phyloP scores from a whole-genome alignment of 2,888 invertebrate species.

The Steinernema hermaphroditum region DNA sequence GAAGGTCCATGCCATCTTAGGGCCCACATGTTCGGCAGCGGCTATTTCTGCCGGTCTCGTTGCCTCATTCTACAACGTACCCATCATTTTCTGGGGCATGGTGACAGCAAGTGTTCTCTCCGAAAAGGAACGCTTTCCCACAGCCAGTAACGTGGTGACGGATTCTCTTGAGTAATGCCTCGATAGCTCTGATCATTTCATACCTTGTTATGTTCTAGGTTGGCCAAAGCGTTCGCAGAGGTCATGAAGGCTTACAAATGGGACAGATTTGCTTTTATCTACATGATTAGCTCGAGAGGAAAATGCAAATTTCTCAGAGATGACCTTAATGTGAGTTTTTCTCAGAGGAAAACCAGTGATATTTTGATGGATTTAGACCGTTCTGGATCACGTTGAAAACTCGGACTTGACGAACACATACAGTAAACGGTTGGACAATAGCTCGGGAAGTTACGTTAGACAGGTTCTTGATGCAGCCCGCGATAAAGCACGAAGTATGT shows the following conservation, averaged over 20 bases:
- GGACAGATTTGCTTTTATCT: conserved; percentile 48
- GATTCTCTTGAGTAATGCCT: neutral
- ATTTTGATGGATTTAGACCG: neutral
- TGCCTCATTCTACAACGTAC: conserved; percentile 42
- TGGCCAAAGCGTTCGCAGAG: conserved; percentile 1
- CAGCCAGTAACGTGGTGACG: conserved; percentile 27
- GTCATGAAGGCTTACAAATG: conserved; percentile 42
- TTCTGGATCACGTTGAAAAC: neutral
- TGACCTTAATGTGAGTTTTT: neutral
- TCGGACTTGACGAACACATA: neutral
- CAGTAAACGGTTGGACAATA: neutral
- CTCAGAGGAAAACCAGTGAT: too few species aligned
- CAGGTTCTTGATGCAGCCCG: conserved; percentile 25
- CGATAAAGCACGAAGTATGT: conserved; percentile 21
- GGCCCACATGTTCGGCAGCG: conserved; percentile 48
- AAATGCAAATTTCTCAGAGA: conserved; percentile 16
- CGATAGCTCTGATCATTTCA: neutral
- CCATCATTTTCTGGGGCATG: conserved; percentile 44
- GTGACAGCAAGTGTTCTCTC: conserved; percentile 39
- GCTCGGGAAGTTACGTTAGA: conserved; percentile 21
- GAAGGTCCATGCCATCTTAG: conserved; percentile 52
- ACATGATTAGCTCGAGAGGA: conserved; percentile 14
- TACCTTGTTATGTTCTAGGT: neutral
- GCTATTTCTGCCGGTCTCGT: conserved; percentile 38
- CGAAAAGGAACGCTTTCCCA: conserved; percentile 40